Evolutionary conservation across 1,140 invertebrate species (phyloP), one percentile per base, ranked within the genome.

Genomic region (Drosophila guanche): DNA sequence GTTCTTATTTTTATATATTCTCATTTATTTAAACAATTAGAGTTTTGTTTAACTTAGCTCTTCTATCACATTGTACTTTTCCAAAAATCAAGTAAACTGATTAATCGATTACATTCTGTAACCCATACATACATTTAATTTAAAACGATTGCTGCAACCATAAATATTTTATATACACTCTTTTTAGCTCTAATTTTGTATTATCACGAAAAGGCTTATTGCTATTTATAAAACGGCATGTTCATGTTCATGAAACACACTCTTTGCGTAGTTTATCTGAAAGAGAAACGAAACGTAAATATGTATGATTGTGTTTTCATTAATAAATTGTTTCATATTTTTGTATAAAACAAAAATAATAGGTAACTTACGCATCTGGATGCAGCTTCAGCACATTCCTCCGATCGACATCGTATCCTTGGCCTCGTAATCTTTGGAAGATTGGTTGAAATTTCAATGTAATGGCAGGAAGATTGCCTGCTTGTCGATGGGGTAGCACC

Each of bases 221-320:
- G 59, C 60, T 74, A 65, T 65, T 74, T 74, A 74, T 52, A 74
- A 65, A 74, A 74, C 59, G 47, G 70, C 53, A 63, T 74, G 70
- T 56, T 93, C 92, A 65, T 94, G 93, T 93, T 98, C 97, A 90
- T 97, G 95, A 90, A 95, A 96, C 80, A 98, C 94, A 83, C 95
- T 95, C 90, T 96, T 97, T 41, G 97, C 97, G 92, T 97, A 97
- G 83, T 97, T 97, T 57, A 96, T 95, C 92, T 96, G 94, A 95
- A 94, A 3, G 93, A 93, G 45, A 94, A 88, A 84, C 16, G 16
- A 20, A 20, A 20, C 16, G 16, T 20, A 20, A 74, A 76, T 51
- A 41, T 56, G 55, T 67, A 51, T 68, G 62, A 68, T 68, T 37
- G 7, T 20, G 14, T n/a, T 20, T 37, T 52, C 7, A 41, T 14